These are phyloP conservation scores for Ptilorrhoa leucosticta DNA, from an alignment of 2,113 vertebrate species.

Conservation along the genomic window DNA sequence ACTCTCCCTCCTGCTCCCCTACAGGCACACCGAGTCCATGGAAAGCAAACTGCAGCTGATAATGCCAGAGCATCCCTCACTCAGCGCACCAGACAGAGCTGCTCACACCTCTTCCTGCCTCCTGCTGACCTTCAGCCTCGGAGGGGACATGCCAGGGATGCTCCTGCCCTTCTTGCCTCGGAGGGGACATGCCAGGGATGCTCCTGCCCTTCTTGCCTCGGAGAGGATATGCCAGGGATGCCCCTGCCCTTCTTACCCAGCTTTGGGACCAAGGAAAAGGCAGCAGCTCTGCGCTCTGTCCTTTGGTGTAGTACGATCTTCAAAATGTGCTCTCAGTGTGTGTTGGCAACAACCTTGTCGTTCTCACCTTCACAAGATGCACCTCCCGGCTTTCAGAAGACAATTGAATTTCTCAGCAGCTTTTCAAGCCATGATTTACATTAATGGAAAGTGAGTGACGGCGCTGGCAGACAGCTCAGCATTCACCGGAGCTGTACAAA, in stretches of 20 bases:
- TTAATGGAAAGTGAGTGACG: not conserved
- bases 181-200: not conserved
- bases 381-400: not conserved
- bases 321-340: accelerated
- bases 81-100: not conserved
- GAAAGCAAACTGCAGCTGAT: not conserved
- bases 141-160: not conserved
- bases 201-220: not conserved
- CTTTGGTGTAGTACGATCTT: not conserved
- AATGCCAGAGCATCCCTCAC: not conserved
- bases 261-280: not conserved
- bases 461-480: not conserved
- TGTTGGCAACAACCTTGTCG: not conserved
- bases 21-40: not conserved
- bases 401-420: not conserved
- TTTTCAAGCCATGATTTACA: not conserved
- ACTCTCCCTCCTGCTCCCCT: not conserved
- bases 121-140: not conserved
- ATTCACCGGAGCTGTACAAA: not conserved
- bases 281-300: not conserved
- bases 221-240: not conserved
- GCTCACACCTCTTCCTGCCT: not conserved
- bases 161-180: not conserved
- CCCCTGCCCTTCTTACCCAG: not conserved
- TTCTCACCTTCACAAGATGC: not conserved